phyloP scores from a whole-genome alignment of 2,888 invertebrate species.

The Hirtodrosophila confusa region DNA sequence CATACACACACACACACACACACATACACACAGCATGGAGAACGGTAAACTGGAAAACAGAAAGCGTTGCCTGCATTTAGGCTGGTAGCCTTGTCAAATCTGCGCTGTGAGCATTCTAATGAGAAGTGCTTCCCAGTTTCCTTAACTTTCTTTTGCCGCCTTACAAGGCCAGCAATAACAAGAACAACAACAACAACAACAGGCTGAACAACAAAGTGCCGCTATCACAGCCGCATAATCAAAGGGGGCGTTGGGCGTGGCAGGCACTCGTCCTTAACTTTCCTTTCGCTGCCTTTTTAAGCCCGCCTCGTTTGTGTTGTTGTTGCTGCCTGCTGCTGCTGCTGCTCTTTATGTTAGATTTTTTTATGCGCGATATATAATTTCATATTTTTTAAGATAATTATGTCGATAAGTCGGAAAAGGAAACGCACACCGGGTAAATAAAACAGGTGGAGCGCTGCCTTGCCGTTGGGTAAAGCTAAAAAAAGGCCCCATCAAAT shows the following conservation, averaged over 20 bases:
- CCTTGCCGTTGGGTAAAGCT: constrained; percentile 29
- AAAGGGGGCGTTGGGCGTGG: constrained; percentile 56
- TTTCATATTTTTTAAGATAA: constrained; percentile 80
- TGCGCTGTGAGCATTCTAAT: constrained; percentile 75
- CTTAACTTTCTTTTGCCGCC: constrained; percentile 48
- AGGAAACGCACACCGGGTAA: constrained; percentile 63
- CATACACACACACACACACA: constrained; percentile 9
- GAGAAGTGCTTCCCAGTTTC: constrained; percentile 69
- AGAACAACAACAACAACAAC: constrained; percentile 19
- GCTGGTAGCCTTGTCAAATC: constrained; percentile 70
- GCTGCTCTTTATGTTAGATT: constrained; percentile 41
- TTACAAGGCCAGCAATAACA: constrained; percentile 39
- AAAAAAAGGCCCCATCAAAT: constrained; percentile 13
- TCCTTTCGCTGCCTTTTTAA: constrained; percentile 46
- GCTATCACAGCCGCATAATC: constrained; percentile 74
- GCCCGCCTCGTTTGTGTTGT: constrained; percentile 21
- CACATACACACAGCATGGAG: background rate
- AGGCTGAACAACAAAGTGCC: constrained; percentile 43
- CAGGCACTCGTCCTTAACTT: constrained; percentile 41
- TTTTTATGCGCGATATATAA: constrained; percentile 61
- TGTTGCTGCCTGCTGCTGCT: constrained; percentile 14
- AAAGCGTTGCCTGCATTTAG: constrained; percentile 65
- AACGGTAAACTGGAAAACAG: constrained; percentile 11
- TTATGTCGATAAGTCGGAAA: constrained; percentile 78
- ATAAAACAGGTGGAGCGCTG: constrained; percentile 46